A percentile compares a stretch with the other conserved stretches of the same genome.
These are phyloP conservation scores for Ephialtes manifestator DNA, from an alignment of 2,888 invertebrate genomes.

Conservation along the genomic window DNA sequence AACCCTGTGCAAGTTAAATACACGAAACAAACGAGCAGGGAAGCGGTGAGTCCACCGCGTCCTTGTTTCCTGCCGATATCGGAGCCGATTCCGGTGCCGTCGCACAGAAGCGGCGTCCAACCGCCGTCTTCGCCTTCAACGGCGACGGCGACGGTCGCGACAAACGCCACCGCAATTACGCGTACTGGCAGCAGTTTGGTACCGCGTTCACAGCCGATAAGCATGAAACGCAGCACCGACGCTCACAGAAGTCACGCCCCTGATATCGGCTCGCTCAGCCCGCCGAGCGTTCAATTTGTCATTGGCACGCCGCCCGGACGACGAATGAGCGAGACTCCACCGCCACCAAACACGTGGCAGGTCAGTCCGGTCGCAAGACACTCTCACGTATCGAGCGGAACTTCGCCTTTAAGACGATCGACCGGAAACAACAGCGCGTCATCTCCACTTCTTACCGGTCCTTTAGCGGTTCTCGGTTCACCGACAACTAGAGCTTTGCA, in stretches of 20 bases:
- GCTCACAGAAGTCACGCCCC: constrained; percentile 89
- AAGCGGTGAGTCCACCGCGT: constrained; percentile 88
- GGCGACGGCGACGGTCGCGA: constrained; percentile 60
- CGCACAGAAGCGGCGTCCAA: constrained; percentile 87
- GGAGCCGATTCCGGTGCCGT: constrained; percentile 93
- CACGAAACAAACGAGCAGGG: constrained; percentile 86
- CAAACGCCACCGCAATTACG: constrained; percentile 70
- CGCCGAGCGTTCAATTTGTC: constrained; percentile 95
- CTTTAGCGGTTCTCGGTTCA: constrained; percentile 90
- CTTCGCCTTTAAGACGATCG: constrained; percentile 90
- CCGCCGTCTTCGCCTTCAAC: constrained; percentile 55
- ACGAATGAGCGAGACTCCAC: constrained; percentile 90
- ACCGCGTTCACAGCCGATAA: constrained; percentile 95
- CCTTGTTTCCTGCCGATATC: constrained; percentile 91
- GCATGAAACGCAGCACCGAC: constrained; percentile 91
- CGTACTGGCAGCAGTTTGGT: constrained; percentile 86
- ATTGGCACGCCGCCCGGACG: constrained; percentile 95
- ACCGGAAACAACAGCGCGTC: constrained; percentile 82
- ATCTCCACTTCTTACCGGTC: constrained; percentile 89
- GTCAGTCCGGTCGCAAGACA: constrained; percentile 91
- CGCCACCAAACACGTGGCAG: constrained; percentile 93
- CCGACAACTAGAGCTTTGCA: constrained; percentile 88
- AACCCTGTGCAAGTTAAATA: constrained; percentile 82
- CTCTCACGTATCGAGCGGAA: constrained; percentile 87
- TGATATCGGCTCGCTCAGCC: constrained; percentile 96